A percentile compares a stretch with the other conserved stretches of the same genome.
Evolutionary conservation across 2,888 invertebrate species (phyloP).

Genomic region (Amiota communis): DNA sequence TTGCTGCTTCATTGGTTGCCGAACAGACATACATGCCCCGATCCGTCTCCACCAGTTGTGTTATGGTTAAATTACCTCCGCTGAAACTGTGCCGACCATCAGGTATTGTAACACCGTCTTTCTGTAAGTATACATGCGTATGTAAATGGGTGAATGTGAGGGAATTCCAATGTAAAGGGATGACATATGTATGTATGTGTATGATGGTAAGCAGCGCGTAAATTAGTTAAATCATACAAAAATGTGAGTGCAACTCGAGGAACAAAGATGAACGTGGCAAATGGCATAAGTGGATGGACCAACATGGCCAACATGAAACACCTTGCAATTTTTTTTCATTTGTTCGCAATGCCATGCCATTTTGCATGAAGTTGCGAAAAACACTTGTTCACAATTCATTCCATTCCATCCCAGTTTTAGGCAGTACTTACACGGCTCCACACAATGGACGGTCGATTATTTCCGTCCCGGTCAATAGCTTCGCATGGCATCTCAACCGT

Average conservation of each 20-base stretch:
- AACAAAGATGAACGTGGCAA: neutral
- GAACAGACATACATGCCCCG: conserved; percentile 89
- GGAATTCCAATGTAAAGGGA: too few species aligned
- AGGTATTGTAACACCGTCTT: conserved; percentile 83
- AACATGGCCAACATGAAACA: conserved; percentile 2
- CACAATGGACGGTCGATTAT: conserved; percentile 78
- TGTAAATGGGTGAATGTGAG: neutral
- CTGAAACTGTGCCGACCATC: conserved; percentile 79
- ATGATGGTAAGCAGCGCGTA: conserved; percentile 18
- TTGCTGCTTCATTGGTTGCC: conserved; percentile 90
- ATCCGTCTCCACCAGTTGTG: conserved; percentile 86
- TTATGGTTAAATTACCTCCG: conserved; percentile 88
- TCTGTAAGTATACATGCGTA: conserved; percentile 73
- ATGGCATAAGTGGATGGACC: too few species aligned
- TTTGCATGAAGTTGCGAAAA: neutral
- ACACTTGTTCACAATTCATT: too few species aligned
- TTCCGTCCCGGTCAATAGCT: conserved; percentile 80
- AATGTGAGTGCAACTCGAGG: conserved; percentile 13
- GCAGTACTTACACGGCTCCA: conserved; percentile 78
- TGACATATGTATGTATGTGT: neutral
- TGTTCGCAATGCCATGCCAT: neutral
- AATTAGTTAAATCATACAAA: conserved; percentile 47
- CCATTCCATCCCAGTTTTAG: too few species aligned
- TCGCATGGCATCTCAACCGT: conserved; percentile 88
- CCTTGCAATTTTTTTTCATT: too few species aligned